Base-by-base conservation (phyloP, 2,113 vertebrate genomes). In the Ivindomyrus marchei region DNA sequence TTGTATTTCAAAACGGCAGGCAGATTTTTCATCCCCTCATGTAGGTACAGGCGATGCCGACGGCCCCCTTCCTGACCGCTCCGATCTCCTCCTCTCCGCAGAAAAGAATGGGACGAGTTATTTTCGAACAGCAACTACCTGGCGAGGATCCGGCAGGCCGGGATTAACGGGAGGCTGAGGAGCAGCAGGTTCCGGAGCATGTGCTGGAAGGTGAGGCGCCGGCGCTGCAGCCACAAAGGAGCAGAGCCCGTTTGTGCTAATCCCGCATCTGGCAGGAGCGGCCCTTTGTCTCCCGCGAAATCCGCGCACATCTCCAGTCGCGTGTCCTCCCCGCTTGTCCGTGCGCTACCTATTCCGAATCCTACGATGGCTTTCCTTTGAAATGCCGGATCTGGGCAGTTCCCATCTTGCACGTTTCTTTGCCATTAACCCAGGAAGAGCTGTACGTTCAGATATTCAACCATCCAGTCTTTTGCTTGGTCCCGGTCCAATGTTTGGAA, bases 101-200 rank as follows among this genome's bases (percentile, higher is more conserved):
- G 98, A 94, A 98, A 98, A 96, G 98, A 99, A 97, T 99, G 98
- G 98, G 97, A 99, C 94, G 97, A 98, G 94, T 96, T 99, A 93
- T 99, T 99, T 96, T 97, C 98, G 96, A 97, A 99, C 97, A 98
- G 97, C 96, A 99, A 99, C 97, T 99, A 99, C 96, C 97, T 98
- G 97, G 96, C 97, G 95, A 95, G 97, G 94, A 97, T 98, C 96
- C 96, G 97, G 93, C 98, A 98, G 97, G 97, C 98, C 93, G 98
- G 98, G 96, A 97, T 99, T 97, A 98, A 96, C 93, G 98, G 98
- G 89, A 96, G 95, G 93, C 97, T 99, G 96, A 97, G 98, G 96
- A 99, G 98, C 97, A 99, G 98, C 97, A 97, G 98, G 95, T 99
- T 99, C 95, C 98, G 98, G 93, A 99, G 98, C 94, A 96, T 99